These are phyloP conservation scores for Mesitornis unicolor DNA, from an alignment of 2,113 vertebrate species.

Conservation along the genomic window DNA sequence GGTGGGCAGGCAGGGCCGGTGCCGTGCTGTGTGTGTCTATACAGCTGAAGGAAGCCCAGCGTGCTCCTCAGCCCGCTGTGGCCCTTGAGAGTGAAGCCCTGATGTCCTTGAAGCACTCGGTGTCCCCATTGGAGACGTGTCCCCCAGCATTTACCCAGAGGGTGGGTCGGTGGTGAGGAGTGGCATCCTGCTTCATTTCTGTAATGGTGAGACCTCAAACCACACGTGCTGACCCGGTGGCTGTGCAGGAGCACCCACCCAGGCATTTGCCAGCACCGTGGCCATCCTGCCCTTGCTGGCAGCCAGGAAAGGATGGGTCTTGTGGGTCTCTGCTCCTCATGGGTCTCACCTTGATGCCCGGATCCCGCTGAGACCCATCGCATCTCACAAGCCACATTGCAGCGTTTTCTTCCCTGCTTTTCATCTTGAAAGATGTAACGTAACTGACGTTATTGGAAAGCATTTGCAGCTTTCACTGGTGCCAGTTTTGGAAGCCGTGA, in stretches of 20 bases:
- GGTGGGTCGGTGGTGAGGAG: background rate
- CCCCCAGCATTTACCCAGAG: background rate
- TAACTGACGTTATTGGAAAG: background rate
- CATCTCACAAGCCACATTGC: background rate
- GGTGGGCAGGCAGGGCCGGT: background rate
- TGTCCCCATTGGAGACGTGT: background rate
- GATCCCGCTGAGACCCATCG: background rate
- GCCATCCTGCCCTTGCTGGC: background rate
- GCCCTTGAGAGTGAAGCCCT: background rate
- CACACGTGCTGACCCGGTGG: accelerated
- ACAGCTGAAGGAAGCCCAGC: background rate
- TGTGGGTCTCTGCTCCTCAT: background rate
- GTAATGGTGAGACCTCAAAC: background rate
- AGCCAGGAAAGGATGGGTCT: background rate
- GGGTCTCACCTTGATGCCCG: background rate
- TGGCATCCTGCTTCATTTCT: background rate
- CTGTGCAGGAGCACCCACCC: background rate
- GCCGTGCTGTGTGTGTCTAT: background rate
- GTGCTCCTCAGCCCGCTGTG: background rate
- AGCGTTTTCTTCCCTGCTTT: background rate
- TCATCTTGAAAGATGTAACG: background rate
- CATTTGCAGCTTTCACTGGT: accelerated
- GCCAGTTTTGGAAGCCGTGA: background rate
- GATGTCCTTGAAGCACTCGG: background rate
- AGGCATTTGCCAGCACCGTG: background rate